Conservation (phyloP, 2,888 invertebrate genomes). For the Sphaerophoria taeniata region DNA sequence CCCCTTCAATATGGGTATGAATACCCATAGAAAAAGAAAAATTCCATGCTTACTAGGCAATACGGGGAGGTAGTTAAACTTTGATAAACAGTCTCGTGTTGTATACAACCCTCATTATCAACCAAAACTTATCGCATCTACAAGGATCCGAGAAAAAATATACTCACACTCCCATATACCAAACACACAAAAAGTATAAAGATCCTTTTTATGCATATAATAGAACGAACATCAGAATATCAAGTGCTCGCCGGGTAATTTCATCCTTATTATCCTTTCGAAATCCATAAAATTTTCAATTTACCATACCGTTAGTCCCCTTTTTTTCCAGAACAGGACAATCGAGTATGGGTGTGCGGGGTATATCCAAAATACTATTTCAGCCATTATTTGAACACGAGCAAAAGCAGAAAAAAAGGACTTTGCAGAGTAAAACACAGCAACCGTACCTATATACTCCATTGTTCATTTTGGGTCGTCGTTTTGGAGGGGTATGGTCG, state of each 20-base stretch:
- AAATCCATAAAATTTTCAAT: slow-evolving; percentile 74
- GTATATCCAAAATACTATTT: slow-evolving; percentile 50
- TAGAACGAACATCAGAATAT: slow-evolving; percentile 49
- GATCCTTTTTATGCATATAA: slow-evolving; percentile 44
- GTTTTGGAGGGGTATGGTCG: background rate
- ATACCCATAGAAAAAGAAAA: too few species aligned
- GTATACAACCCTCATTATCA: slow-evolving; percentile 57
- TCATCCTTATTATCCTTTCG: slow-evolving; percentile 73
- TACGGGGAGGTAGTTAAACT: slow-evolving; percentile 31
- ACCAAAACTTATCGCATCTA: slow-evolving; percentile 34
- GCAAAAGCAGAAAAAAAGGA: slow-evolving; percentile 33
- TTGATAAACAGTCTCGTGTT: slow-evolving; percentile 55
- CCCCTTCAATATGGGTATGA: too few species aligned
- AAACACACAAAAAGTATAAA: background rate
- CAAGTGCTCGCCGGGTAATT: slow-evolving; percentile 72
- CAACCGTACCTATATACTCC: slow-evolving; percentile 38
- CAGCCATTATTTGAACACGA: slow-evolving; percentile 56
- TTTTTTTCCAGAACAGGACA: slow-evolving; percentile 17
- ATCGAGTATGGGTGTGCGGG: slow-evolving; percentile 9
- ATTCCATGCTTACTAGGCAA: slow-evolving; percentile 40
- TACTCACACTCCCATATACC: background rate
- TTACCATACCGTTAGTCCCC: slow-evolving; percentile 60
- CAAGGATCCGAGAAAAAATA: slow-evolving; percentile 12
- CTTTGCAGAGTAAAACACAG: slow-evolving; percentile 31
- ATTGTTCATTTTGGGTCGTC: slow-evolving; percentile 63